A percentile compares a stretch with the other conserved stretches of the same genome.
phyloP scores from a whole-genome alignment of 2,888 invertebrate genomes.

The Agrilus mali region DNA sequence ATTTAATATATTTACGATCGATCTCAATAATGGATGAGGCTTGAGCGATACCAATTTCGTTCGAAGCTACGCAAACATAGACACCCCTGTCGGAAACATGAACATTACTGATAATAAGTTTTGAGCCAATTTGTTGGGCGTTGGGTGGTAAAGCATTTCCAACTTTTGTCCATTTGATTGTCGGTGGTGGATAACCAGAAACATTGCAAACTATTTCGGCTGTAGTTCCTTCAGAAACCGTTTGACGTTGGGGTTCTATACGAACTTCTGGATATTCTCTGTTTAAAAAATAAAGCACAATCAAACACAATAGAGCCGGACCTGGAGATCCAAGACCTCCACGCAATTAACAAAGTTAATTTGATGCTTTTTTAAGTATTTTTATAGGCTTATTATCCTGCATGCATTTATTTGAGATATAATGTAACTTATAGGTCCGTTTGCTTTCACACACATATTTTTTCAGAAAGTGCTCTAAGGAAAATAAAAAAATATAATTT shows the following conservation, averaged over 20 bases:
- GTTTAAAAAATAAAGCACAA: slow-evolving; percentile 9
- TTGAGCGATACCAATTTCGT: slow-evolving; percentile 45
- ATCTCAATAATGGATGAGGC: slow-evolving; percentile 68
- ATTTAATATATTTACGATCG: slow-evolving; percentile 52
- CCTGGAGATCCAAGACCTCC: too few species aligned
- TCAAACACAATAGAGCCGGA: too few species aligned
- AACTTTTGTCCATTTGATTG: slow-evolving; percentile 73
- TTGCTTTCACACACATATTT: too few species aligned
- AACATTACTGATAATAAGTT: slow-evolving; percentile 53
- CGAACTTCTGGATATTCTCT: slow-evolving; percentile 38
- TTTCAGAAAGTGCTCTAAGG: too few species aligned
- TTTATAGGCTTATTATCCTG: too few species aligned
- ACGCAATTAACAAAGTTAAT: too few species aligned
- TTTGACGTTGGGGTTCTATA: slow-evolving; percentile 50
- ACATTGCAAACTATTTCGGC: slow-evolving; percentile 65
- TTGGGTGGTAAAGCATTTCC: slow-evolving; percentile 43
- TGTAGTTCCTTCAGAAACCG: slow-evolving; percentile 50
- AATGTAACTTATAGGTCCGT: too few species aligned
- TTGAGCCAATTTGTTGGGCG: slow-evolving; percentile 42
- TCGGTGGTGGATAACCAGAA: slow-evolving; percentile 60
- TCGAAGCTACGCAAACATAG: slow-evolving; percentile 66
- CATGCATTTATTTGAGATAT: too few species aligned
- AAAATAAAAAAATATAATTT: too few species aligned
- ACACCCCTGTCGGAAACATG: slow-evolving; percentile 67
- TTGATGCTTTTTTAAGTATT: too few species aligned